Evolutionary conservation across 1,140 invertebrate genomes (phyloP).

Genomic region (Lucilia cuprina): DNA sequence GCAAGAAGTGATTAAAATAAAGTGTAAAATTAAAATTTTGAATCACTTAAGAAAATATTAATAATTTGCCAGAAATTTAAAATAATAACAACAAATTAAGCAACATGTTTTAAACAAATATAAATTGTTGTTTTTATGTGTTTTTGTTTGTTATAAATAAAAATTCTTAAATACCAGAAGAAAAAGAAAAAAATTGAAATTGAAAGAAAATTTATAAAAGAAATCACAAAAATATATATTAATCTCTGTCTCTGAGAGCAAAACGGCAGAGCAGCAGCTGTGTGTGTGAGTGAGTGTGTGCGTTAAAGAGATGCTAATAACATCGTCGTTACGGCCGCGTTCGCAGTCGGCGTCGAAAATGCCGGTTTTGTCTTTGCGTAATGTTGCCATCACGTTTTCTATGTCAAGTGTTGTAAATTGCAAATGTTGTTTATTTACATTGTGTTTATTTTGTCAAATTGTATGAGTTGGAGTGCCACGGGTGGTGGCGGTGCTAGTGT

Average conservation of each 20-base stretch:
- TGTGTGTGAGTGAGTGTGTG: not conserved
- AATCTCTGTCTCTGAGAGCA: not conserved
- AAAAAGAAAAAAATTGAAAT: not conserved
- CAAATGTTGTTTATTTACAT: conserved; percentile 27
- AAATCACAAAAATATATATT: not conserved
- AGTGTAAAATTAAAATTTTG: not conserved
- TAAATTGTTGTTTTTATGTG: too few relatives aligned
- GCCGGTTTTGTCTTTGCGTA: conserved; percentile 9
- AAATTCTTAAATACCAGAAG: not conserved
- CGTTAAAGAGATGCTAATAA: not conserved
- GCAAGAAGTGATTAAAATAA: not conserved
- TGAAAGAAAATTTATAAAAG: not conserved
- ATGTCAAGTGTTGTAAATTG: conserved; percentile 26
- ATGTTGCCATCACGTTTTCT: conserved; percentile 21
- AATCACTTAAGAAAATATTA: not conserved
- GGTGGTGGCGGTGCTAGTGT: not conserved
- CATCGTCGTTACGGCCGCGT: not conserved
- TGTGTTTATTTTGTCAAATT: conserved; percentile 23
- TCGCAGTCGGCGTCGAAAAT: conserved; percentile 4
- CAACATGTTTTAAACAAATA: not conserved
- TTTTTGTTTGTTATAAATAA: not conserved
- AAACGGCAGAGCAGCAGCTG: not conserved
- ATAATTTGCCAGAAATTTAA: not conserved
- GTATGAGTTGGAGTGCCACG: not conserved
- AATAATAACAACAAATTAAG: not conserved